A percentile compares a stretch with the other conserved stretches of the same genome.
phyloP scores from a whole-genome alignment of 2,797 vertebrate species.

The Glossophaga mutica region DNA sequence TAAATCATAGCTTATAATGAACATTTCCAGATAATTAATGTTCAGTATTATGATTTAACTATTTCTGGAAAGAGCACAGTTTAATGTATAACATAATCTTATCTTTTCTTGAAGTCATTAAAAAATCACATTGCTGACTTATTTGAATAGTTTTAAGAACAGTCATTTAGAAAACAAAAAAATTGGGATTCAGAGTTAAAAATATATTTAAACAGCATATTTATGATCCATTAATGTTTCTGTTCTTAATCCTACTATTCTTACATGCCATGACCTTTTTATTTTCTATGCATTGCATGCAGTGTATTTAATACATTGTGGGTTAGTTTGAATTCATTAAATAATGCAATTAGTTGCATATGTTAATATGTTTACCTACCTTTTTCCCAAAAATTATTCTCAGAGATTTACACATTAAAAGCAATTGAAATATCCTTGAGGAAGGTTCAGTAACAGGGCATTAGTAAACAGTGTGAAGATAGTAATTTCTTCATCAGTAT shows the following conservation, averaged over 20 bases:
- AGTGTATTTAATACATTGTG: slow-evolving; percentile 63
- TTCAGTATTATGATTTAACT: slow-evolving; percentile 48
- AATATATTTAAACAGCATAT: slow-evolving; percentile 51
- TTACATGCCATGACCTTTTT: slow-evolving; percentile 75
- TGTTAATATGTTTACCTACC: slow-evolving; percentile 57
- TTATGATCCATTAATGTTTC: slow-evolving; percentile 73
- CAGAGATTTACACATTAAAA: slow-evolving; percentile 65
- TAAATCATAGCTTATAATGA: slow-evolving; percentile 51
- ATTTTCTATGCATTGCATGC: slow-evolving; percentile 75
- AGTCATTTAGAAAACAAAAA: slow-evolving; percentile 53
- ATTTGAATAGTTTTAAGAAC: slow-evolving; percentile 49
- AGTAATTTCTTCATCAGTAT: slow-evolving; percentile 86
- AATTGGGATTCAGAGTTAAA: slow-evolving; percentile 26
- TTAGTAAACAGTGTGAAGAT: slow-evolving; percentile 84
- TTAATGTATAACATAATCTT: slow-evolving; percentile 37
- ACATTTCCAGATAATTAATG: slow-evolving; percentile 61
- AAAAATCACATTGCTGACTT: slow-evolving; percentile 42
- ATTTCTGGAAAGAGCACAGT: slow-evolving; percentile 47
- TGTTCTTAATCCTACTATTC: slow-evolving; percentile 55
- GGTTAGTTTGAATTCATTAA: slow-evolving; percentile 77
- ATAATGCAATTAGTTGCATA: slow-evolving; percentile 58
- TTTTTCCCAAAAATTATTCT: slow-evolving; percentile 62
- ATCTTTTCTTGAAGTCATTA: slow-evolving; percentile 14
- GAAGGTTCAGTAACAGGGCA: slow-evolving; percentile 73
- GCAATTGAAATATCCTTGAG: slow-evolving; percentile 80